Conservation (phyloP, 2,113 vertebrate species). For the Microcebus tavaratra region DNA sequence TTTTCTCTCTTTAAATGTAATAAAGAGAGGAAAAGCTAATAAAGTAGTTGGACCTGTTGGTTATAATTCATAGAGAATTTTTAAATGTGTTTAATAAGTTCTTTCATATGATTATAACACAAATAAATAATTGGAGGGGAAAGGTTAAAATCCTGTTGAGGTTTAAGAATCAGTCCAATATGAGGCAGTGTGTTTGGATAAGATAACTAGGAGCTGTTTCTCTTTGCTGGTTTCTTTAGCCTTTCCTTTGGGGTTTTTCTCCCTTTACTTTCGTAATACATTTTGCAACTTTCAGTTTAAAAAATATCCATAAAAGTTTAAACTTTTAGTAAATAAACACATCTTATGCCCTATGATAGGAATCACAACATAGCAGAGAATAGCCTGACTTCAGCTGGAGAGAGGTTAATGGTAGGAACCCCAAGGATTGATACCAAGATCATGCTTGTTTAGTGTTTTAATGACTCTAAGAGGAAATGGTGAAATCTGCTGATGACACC, state of each 20-base stretch:
- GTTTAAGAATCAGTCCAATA: constrained; percentile 49
- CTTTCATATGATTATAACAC: constrained; percentile 41
- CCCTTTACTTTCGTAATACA: constrained; percentile 51
- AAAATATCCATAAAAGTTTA: constrained; percentile 46
- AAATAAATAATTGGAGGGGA: constrained; percentile 59
- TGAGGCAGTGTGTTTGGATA: neutral
- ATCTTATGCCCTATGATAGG: constrained; percentile 18
- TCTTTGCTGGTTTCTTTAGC: constrained; percentile 49
- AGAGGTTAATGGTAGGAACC: constrained; percentile 11
- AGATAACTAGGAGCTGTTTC: constrained; percentile 39
- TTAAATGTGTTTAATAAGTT: constrained; percentile 62
- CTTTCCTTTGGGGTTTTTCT: constrained; percentile 50
- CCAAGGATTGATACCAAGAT: constrained; percentile 37
- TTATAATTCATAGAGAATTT: constrained; percentile 68
- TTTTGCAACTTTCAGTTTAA: constrained; percentile 68
- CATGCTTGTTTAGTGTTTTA: constrained; percentile 64
- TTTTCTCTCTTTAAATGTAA: constrained; percentile 51
- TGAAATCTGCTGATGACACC: constrained; percentile 71
- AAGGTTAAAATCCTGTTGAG: constrained; percentile 53
- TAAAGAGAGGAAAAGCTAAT: constrained; percentile 45
- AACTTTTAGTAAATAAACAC: constrained; percentile 60
- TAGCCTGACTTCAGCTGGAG: constrained; percentile 19
- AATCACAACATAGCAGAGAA: constrained; percentile 36
- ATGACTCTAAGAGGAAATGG: constrained; percentile 67
- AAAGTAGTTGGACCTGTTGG: constrained; percentile 46